Base-by-base conservation (phyloP, 2,113 vertebrate species). In the Sinocyclocheilus anophthalmus region DNA sequence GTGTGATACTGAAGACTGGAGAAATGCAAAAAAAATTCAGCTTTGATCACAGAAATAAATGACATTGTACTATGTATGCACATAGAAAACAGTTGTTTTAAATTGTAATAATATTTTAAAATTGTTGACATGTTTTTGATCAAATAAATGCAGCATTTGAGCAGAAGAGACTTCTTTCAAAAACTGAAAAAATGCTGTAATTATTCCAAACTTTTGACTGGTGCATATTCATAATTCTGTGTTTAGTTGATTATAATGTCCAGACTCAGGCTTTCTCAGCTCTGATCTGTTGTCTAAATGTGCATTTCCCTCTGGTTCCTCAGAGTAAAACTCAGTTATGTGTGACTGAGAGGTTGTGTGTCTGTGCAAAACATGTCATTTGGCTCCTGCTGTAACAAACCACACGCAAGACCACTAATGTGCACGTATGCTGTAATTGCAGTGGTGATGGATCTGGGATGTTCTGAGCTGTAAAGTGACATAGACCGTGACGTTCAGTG, bases 401-500 rank as follows among this genome's bases (percentile, higher is more conserved):
- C 65, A 37, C 77, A 33, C 20, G 80, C 69, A 42, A 63, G 85
- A 80, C 50, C 81, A 85, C 75, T 37, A 80, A n/a, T 33, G 20
- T 86, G 87, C 85, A 85, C 73, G 77, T 83, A 76, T 53, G 75
- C 39, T 13, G 48, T 59, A 86, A 63, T 90, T 84, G 81, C 45
- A 30, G 50, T 22, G n/a, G 1, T 89, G 88, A 90, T 59, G 67
- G 81, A 76, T 50, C 42, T 33, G 65, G 30, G 63, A 16, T 67
- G 63, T 67, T 67, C 26, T 0, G 26, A 33, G 65, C 1, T 69
- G 9, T 30, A 33, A 30, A 30, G 26, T 67, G 26, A 16, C 13
- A 2, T 5, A 12, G 61, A 26, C 12, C 26, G 61, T 65, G 24
- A 2, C 0, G 61, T 65, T 65, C 24, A 65, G 61, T 65, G 26